Evolutionary conservation across 2,888 invertebrate genomes (phyloP), one percentile per base, ranked within the genome.

Genomic region (Alsophila aescularia): DNA sequence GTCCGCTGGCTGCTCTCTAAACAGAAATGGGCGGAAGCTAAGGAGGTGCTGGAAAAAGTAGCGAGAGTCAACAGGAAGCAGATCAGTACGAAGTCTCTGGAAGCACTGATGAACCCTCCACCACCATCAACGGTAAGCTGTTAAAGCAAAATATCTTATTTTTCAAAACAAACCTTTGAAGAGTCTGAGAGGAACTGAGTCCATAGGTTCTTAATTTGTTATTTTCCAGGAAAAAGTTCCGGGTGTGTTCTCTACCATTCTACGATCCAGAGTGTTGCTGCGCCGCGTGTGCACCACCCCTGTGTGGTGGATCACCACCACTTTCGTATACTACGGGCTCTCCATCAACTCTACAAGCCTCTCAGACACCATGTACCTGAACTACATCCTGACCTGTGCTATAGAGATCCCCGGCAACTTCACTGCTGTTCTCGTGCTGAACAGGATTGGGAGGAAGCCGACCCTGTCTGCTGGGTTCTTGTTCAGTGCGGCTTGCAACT

Each of bases 1-100:
- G 9, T 27, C 8, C 27, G 27, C 5, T 97, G 97, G 96, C 89
- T 96, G 15, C 79, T 96, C 7, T 93, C 94, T 1, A 94, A 95
- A 64, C 92, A 93, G 18, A 93, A 93, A 66, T 92, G 90, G 52
- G 89, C 92, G 0, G 92, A 94, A 64, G 96, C 95, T 0, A 93
- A 92, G 60, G 75, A 72, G 6, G 92, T 95, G 5, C 77, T 95
- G 35, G 86, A 90, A 12, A 93, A 88, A 60, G 94, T 95, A 0
- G 94, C 95, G 0, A 88, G 79, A 58, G 83, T 93, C 0, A 96
- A 96, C 63, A 93, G 91, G 36, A 90, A 91, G 1, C 72, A 86
- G 48, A 79, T 94, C 7, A 92, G 93, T 27, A 91, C 93, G n/a
- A 90, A 92, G 43, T 88, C 93, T 0, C 64, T 94, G 62, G 63